Conservation (phyloP, 2,888 invertebrate species). For the Molorchus minor region DNA sequence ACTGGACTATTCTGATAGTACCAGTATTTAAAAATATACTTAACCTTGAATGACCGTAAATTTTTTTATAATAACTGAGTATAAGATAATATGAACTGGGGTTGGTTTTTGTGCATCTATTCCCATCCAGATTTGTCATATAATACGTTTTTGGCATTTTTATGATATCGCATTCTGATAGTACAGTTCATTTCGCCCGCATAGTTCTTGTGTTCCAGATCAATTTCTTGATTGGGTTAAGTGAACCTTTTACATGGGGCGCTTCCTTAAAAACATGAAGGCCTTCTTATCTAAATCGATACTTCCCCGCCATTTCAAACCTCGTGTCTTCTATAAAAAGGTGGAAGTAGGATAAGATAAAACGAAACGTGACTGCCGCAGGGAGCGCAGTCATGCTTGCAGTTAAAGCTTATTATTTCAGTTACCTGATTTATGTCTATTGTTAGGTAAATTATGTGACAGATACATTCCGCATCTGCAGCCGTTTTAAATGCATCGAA, state of each 20-base stretch:
- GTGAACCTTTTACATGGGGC: not conserved
- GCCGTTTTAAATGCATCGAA: too few relatives aligned
- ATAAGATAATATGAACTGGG: too few relatives aligned
- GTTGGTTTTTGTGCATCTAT: too few relatives aligned
- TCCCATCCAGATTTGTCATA: too few relatives aligned
- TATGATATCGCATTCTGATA: too few relatives aligned
- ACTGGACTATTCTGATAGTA: too few relatives aligned
- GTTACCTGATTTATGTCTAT: not conserved
- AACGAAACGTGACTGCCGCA: not conserved
- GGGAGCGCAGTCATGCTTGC: not conserved
- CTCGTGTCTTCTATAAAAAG: not conserved
- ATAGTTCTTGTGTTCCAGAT: too few relatives aligned
- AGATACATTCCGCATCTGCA: not conserved
- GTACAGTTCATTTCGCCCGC: too few relatives aligned
- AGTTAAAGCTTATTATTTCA: not conserved
- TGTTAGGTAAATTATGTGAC: not conserved
- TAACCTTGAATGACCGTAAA: too few relatives aligned
- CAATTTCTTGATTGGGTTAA: conserved; percentile 1
- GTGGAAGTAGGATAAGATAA: not conserved
- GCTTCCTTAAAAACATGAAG: not conserved
- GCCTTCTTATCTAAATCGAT: conserved; percentile 1
- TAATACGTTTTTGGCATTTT: too few relatives aligned
- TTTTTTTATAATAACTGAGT: too few relatives aligned
- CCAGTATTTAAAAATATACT: too few relatives aligned
- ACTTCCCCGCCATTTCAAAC: not conserved